Base-by-base conservation (phyloP, 2,797 vertebrate species). In the Gallirallus australis region DNA sequence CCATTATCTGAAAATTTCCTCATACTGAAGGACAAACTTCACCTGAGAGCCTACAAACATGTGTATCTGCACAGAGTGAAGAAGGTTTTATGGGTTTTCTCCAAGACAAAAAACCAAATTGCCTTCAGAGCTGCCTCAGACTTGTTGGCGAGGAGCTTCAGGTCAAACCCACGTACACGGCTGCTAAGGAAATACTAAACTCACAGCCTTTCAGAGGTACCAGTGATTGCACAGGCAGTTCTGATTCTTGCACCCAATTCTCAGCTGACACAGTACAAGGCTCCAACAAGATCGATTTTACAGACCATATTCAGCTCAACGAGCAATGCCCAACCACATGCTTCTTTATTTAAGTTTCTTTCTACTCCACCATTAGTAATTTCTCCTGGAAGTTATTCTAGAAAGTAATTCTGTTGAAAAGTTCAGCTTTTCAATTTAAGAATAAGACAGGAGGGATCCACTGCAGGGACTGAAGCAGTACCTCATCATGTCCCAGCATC, bases 401-500 rank as follows among this genome's bases (percentile, higher is more conserved):
- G 72, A 75, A n/a, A 69, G 33, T 50, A 83, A 53, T 72, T 90
- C 56, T 37, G 27, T 77, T 48, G 39, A 20, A 70, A 88, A 88
- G 47, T 57, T 82, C 40, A 53, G 25, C 47, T 65, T 84, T 88
- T 33, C 53, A 73, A 27, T 50, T 28, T 12, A 70, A 68, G 30
- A 86, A 9, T 53, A n/a, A 68, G 63, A 50, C 39, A 89, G n/a
- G 52, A 65, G 64, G 25, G 9, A 39, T 68, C 24, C 37, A 64
- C 37, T 19, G 12, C 53, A 82, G 68, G 72, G 42, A 17, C 39
- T 20, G 56, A 24, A 69, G 78, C 54, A 48, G 2, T 99, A 99
- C 99, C 99, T 99, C 99, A 28, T 99, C 99, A 0, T 99, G 99
- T 97, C 99, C 99, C 98, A 99, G 97, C 99, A 99, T 99, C 98